These are phyloP conservation scores for Eptesicus fuscus DNA, from an alignment of 2,113 vertebrate genomes.

Conservation along the genomic window DNA sequence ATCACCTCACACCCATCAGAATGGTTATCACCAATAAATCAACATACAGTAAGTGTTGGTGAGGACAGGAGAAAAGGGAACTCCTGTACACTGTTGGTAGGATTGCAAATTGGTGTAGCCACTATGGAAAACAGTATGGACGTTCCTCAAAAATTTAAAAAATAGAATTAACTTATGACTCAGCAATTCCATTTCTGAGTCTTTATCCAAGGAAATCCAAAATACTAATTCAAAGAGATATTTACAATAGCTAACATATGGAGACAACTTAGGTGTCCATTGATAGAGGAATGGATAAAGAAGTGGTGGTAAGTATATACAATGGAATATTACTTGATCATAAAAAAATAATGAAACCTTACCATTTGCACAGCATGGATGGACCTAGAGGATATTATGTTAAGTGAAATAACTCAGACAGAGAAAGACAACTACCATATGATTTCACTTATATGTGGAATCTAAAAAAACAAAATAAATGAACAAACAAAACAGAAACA, in stretches of 20 bases:
- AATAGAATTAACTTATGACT: not conserved
- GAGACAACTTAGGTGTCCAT: not conserved
- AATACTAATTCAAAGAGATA: not conserved
- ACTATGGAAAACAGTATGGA: not conserved
- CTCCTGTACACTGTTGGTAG: not conserved
- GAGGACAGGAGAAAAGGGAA: not conserved
- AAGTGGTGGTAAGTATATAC: not conserved
- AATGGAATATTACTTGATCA: not conserved
- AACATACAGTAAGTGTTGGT: not conserved
- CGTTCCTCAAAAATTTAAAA: not conserved
- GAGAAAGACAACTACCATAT: not conserved
- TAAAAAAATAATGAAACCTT: not conserved
- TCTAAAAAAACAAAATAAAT: not conserved
- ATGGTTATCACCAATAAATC: not conserved
- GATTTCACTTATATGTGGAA: not conserved
- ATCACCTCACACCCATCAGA: not conserved
- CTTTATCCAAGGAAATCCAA: not conserved
- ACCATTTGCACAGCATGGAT: not conserved
- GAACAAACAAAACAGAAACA: not conserved
- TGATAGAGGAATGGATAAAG: not conserved
- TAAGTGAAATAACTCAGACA: not conserved
- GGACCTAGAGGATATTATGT: not conserved
- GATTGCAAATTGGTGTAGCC: not conserved
- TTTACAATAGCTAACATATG: not conserved
- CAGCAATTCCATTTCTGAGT: not conserved